Base-by-base conservation (phyloP, 2,888 invertebrate species). In the Cheilosia vulpina region DNA sequence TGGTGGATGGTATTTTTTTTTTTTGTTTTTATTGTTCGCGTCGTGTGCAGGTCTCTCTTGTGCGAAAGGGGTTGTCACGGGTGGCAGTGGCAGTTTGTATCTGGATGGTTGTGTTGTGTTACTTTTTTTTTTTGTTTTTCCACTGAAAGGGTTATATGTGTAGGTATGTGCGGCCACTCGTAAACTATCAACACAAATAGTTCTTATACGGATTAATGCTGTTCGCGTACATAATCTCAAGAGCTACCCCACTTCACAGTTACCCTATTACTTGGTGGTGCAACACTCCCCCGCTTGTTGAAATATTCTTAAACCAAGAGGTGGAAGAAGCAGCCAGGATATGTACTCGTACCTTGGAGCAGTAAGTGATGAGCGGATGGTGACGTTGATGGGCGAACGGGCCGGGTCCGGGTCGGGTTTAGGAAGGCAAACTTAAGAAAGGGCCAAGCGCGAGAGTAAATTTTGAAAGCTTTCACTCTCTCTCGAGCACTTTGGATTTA, bases 391-490 rank as follows among this genome's bases (percentile, higher is more conserved):
- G 9, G 9, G 31, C 31, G 31, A 31, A 31, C 31, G 31, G 7
- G 31, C 9, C 31, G 31, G 7, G 31, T 31, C 7, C 31, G 31
- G 31, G 7, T 31, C 31, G 31, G 9, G n/a, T n/a, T n/a, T n/a
- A n/a, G n/a, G 9, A 69, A 34, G 27, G 2, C 38, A 50, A 62
- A 78, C 43, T 53, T 7, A 82, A 21, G 5, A 34, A 52, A 43
- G 3, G 15, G 45, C 5, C 17, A 68, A 79, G 78, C 76, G 72
- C 45, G 50, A 57, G 52, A 71, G 66, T 63, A 55, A 57, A 62
- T 68, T 69, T 43, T 19, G 58, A 52, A 84, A 84, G 84, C 84
- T 80, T 76, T 80, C 68, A 55, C 80, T 80, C 84, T 72, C 47
- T 57, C 50, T 57, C 7, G 11, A 66, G 7, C 43, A 53, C 50